Percentiles rank a stretch among this genome's conserved stretches.
These are phyloP conservation scores for Stictonetta naevosa DNA, from an alignment of 2,113 vertebrate genomes.

Conservation along the genomic window DNA sequence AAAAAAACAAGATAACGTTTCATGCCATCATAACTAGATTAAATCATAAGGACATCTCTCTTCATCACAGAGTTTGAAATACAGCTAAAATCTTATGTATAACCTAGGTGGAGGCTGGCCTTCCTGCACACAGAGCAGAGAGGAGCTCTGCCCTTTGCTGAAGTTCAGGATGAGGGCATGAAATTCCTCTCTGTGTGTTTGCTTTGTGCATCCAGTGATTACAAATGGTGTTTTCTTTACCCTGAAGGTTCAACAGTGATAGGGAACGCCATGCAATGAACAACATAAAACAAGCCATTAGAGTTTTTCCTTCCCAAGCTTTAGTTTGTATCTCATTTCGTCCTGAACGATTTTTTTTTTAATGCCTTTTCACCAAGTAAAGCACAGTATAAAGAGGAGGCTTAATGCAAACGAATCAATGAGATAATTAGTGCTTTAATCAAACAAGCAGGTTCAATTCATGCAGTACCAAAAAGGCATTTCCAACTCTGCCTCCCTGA, in stretches of 20 bases:
- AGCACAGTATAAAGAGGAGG: background rate
- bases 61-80: background rate
- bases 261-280: background rate
- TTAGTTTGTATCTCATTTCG: background rate
- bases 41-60: background rate
- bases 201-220: background rate
- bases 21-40: background rate
- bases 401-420: background rate
- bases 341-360: background rate
- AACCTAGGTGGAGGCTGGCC: background rate
- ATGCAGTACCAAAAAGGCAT: constrained; percentile 1
- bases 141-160: background rate
- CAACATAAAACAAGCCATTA: background rate
- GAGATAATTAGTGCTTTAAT: constrained; percentile 44
- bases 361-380: background rate
- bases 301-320: background rate
- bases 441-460: constrained; percentile 42
- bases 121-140: background rate
- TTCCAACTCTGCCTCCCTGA: constrained; percentile 30
- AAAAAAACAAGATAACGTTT: background rate
- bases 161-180: background rate
- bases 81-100: background rate
- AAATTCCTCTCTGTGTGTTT: constrained; percentile 22
- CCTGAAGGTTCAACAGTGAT: background rate
- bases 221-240: background rate